Conservation (phyloP, 2,888 invertebrate species). For the Eupithecia vulgata region DNA sequence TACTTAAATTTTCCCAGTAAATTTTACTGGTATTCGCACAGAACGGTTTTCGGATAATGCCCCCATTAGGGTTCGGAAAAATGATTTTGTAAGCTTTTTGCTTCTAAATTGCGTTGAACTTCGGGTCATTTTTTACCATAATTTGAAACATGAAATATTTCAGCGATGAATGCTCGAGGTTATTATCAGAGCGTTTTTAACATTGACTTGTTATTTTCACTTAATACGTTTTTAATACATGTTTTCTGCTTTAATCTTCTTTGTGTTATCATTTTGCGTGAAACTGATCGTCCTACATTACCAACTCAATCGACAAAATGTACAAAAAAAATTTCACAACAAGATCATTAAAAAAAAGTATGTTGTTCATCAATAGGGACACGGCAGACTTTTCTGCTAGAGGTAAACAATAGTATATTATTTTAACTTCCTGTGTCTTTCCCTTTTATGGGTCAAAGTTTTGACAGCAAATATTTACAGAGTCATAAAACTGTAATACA, state of each 20-base stretch:
- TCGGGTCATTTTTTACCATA: slow-evolving; percentile 50
- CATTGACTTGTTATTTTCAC: not conserved
- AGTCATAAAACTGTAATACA: slow-evolving; percentile 16
- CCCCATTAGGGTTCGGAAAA: slow-evolving; percentile 72
- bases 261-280: not conserved
- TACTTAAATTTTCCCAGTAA: slow-evolving; percentile 69
- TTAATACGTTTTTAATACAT: not conserved
- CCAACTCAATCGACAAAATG: not conserved
- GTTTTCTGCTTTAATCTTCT: not conserved
- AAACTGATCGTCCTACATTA: not conserved
- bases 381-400: too few relatives aligned
- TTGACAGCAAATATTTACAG: slow-evolving; percentile 19
- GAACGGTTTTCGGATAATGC: slow-evolving; percentile 75
- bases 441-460: slow-evolving; percentile 23
- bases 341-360: not conserved
- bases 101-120: slow-evolving; percentile 50
- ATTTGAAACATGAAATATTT: slow-evolving; percentile 51
- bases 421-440: slow-evolving; percentile 13
- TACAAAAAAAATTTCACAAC: not conserved
- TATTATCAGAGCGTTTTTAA: slow-evolving; percentile 48
- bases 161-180: slow-evolving; percentile 41
- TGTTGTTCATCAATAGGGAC: not conserved
- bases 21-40: slow-evolving; percentile 70
- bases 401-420: slow-evolving; percentile 1
- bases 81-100: slow-evolving; percentile 63